Conservation (phyloP, 92 coral and sea anemone genomes). For the Palythoa heliodiscus region DNA sequence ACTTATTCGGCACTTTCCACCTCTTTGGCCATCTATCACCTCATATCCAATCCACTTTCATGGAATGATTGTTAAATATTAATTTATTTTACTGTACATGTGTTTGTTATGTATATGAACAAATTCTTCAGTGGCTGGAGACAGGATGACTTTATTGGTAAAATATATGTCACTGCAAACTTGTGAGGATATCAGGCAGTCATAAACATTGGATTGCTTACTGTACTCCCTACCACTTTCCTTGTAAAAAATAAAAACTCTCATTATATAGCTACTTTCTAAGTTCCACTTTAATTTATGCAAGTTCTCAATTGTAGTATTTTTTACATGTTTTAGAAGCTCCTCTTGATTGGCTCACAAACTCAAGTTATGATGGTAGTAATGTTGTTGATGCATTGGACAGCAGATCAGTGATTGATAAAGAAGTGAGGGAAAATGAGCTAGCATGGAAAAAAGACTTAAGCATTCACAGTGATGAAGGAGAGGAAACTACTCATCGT, state of each 20-base stretch:
- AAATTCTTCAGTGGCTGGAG: no score
- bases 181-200: no score
- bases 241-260: no score
- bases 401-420: background rate
- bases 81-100: background rate
- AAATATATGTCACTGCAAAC: no score
- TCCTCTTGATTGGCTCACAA: constrained; percentile 67
- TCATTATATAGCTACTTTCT: no score
- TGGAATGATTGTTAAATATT: background rate
- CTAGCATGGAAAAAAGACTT: background rate
- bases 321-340: constrained; percentile 37
- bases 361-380: constrained; percentile 56
- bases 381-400: background rate
- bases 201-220: no score
- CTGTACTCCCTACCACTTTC: no score
- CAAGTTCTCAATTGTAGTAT: background rate
- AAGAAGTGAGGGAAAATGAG: constrained; percentile 4
- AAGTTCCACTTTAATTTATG: background rate
- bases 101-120: no score
- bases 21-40: no score
- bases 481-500: background rate
- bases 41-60: no score
- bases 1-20: no score
- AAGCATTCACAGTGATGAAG: background rate
- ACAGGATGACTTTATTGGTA: no score